These are phyloP conservation scores for Drosophila multiciliata DNA, from an alignment of 2,888 invertebrate genomes.

Conservation along the genomic window DNA sequence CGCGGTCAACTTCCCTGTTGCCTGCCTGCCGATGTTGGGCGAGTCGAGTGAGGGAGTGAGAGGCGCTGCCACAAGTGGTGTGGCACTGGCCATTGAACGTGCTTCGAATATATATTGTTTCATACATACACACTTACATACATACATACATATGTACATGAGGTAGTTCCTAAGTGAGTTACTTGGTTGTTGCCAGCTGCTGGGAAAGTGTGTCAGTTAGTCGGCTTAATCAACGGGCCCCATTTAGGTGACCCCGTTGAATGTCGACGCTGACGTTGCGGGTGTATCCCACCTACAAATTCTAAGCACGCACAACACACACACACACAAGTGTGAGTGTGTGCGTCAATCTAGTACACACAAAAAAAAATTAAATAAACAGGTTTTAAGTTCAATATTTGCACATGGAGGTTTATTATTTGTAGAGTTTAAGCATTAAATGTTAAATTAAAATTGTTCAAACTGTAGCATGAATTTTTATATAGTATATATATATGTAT, in stretches of 20 bases:
- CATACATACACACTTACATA: too few relatives aligned
- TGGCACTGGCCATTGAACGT: slow-evolving; percentile 3
- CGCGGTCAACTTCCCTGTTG: slow-evolving; percentile 11
- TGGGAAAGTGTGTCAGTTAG: slow-evolving; percentile 41
- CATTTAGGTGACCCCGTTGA: slow-evolving; percentile 36
- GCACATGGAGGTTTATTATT: neutral
- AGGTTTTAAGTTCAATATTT: neutral
- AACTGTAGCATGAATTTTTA: neutral
- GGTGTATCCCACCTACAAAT: slow-evolving; percentile 30
- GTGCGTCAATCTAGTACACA: neutral
- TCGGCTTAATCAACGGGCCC: slow-evolving; percentile 14
- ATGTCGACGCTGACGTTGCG: slow-evolving; percentile 24
- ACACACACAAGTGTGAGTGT: neutral
- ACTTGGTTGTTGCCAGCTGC: neutral
- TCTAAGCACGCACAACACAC: slow-evolving; percentile 32
- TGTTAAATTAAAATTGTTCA: neutral
- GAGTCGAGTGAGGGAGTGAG: neutral
- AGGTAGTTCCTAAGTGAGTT: neutral
- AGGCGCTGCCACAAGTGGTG: slow-evolving; percentile 7
- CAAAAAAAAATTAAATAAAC: neutral
- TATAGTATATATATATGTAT: neutral
- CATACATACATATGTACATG: neutral
- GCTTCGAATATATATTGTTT: neutral
- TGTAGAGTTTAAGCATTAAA: neutral
- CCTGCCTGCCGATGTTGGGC: slow-evolving; percentile 17